phyloP scores from a whole-genome alignment of 1,140 invertebrate genomes.

The Macrosteles quadrilineatus region DNA sequence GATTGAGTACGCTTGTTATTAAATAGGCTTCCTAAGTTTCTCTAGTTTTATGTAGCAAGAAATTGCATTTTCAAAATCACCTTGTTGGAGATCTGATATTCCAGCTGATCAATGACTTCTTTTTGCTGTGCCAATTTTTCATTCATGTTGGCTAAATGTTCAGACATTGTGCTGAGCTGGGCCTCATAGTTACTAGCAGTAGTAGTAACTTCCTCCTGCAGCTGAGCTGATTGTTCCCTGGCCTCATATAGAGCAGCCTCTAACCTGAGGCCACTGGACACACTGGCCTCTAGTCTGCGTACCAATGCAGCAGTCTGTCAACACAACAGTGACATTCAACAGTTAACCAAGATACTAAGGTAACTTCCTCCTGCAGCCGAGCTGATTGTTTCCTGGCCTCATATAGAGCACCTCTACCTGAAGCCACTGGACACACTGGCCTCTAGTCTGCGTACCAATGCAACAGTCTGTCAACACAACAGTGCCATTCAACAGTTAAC shows the following conservation, averaged over 20 bases:
- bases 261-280: constrained; percentile 46
- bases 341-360: constrained; percentile 12
- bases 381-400: too few species aligned
- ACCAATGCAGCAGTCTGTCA: constrained; percentile 40
- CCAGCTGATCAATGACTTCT: constrained; percentile 69
- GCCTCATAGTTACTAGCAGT: constrained; percentile 83
- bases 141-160: constrained; percentile 89
- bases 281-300: constrained; percentile 47
- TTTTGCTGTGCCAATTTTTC: constrained; percentile 81
- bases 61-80: too few species aligned
- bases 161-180: constrained; percentile 87
- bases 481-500: too few species aligned
- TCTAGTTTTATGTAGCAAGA: too few species aligned
- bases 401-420: too few species aligned
- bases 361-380: too few species aligned
- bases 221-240: constrained; percentile 46
- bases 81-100: constrained; percentile 56
- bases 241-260: constrained; percentile 58
- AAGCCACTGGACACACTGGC: too few species aligned
- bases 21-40: too few species aligned
- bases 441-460: too few species aligned
- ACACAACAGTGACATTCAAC: constrained; percentile 38
- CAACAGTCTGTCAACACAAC: too few species aligned
- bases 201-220: constrained; percentile 59
- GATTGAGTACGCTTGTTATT: too few species aligned